Percentiles rank a stretch among this genome's conserved stretches.
phyloP scores from a whole-genome alignment of 2,797 vertebrate genomes.

The Bufotes viridis region DNA sequence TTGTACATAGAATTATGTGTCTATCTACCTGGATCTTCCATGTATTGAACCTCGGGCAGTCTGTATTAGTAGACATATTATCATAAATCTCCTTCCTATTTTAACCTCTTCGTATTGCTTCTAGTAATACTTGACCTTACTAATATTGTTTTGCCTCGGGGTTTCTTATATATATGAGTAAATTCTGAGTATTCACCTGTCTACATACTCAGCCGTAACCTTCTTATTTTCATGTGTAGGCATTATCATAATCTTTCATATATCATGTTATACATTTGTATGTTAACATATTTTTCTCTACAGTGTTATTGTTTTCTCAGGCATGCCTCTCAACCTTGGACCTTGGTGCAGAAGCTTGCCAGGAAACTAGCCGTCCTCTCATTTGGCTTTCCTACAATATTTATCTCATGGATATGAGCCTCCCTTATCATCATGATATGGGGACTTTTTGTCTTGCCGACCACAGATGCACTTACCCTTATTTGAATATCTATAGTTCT shows the following conservation, averaged over 20 bases:
- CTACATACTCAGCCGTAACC: neutral
- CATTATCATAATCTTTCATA: constrained; percentile 15
- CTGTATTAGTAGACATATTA: neutral
- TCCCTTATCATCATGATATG: neutral
- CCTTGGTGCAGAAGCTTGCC: neutral
- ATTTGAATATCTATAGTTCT: no score
- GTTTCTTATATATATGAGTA: neutral
- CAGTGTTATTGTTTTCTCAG: neutral
- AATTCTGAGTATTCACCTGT: neutral
- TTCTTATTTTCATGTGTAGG: neutral
- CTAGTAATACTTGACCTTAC: neutral
- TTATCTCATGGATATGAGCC: neutral
- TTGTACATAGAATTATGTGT: neutral
- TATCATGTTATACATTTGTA: neutral
- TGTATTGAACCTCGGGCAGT: neutral
- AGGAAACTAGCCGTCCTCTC: neutral
- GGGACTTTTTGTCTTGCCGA: neutral
- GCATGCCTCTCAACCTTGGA: neutral
- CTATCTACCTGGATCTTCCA: neutral
- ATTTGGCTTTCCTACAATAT: neutral
- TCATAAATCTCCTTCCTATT: neutral
- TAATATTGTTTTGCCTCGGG: neutral
- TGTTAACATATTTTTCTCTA: neutral
- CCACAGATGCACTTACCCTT: neutral
- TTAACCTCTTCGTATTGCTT: neutral